These are phyloP conservation scores for Petaurus breviceps DNA, from an alignment of 2,113 vertebrate species.

Conservation along the genomic window DNA sequence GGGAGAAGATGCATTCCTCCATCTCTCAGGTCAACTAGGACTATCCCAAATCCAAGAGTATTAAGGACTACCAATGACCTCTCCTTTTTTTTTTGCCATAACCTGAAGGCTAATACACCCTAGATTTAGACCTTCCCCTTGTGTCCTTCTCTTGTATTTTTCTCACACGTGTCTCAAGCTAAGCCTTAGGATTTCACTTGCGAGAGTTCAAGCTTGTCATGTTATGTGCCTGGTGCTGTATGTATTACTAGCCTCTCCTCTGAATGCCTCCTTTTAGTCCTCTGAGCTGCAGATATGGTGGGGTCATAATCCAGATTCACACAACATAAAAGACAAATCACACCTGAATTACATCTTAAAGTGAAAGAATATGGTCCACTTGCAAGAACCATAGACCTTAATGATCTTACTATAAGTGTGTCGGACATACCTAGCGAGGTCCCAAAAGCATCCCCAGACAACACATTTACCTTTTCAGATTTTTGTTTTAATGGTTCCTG, in stretches of 20 bases:
- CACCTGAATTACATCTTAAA: not conserved
- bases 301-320: slow-evolving; percentile 7
- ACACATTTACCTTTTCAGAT: not conserved
- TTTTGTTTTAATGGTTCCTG: not conserved
- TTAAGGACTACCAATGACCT: not conserved
- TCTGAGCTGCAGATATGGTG: not conserved
- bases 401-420: too few relatives aligned
- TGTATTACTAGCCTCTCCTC: not conserved
- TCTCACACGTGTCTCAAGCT: not conserved
- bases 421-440: not conserved
- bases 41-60: not conserved
- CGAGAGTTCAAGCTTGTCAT: not conserved
- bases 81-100: not conserved
- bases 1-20: not conserved
- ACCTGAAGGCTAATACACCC: not conserved
- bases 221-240: not conserved
- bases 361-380: not conserved
- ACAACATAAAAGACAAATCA: not conserved
- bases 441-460: not conserved
- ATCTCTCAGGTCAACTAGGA: not conserved
- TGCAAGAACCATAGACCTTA: not conserved
- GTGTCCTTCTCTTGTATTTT: not conserved
- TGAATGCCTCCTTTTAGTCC: not conserved
- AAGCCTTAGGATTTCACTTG: not conserved
- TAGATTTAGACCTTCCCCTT: not conserved